Base-by-base conservation (phyloP, 1,140 invertebrate species). In the Drosophila cardini region DNA sequence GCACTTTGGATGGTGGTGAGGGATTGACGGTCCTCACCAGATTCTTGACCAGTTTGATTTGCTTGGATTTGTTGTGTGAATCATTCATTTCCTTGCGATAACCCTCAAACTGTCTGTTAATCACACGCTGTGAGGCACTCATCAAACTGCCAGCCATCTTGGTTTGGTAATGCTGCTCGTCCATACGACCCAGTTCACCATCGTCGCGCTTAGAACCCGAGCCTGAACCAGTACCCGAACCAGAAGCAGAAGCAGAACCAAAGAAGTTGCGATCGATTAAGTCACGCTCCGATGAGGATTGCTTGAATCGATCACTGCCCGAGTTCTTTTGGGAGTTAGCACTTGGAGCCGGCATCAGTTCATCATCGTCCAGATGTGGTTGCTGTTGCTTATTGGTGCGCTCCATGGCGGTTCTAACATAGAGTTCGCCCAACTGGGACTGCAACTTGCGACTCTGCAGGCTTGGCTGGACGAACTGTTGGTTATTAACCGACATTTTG, bases 61-160 rank as follows among this genome's bases (percentile, higher is more conserved):
- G 64, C 8, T 52, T 57, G 3, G 2, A 5, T 5, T 40, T 40
- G 13, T 40, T 26, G n/a, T 42, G 50, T 0, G 62, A 13, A 0
- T 48, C 15, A 3, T 6, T 4, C 1, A 26, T 1, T 10, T 46
- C n/a, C 0, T 18, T n/a, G 30, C 46, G 58, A 21, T 30, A 15
- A 0, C 48, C 42, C 4, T 72, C 36, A 16, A 36, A 69, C 15
- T 71, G 72, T 2, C 55, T 63, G 45, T 68, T 75, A 0, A 78
- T 80, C 5, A 86, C 53, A 5, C 72, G 78, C 62, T 85, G 82
- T 2, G 82, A 75, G 46, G 82, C 82, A 42, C 81, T 85, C 7
- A 76, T 16, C 15, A 42, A 15, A 62, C 71, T 60, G 30, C 15
- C 46, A 3, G 11, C 42, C 5, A n/a, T 21, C 30, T 71, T 56